Conservation (phyloP, 2,113 vertebrate species). For the Leptobrachium leishanense region DNA sequence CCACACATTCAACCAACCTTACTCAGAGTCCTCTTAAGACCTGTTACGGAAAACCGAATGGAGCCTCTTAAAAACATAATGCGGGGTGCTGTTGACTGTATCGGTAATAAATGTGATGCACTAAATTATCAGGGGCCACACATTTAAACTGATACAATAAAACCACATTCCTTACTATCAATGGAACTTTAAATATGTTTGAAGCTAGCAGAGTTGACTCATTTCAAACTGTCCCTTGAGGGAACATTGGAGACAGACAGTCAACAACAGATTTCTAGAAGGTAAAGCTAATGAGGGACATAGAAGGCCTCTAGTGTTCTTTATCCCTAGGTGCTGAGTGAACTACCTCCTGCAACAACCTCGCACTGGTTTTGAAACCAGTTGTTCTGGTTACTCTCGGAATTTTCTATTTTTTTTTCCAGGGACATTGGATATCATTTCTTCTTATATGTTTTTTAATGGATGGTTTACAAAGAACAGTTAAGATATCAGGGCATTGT, state of each 20-base stretch:
- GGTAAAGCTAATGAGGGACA: conserved; percentile 39
- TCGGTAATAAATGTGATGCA: conserved; percentile 35
- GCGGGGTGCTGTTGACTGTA: neutral
- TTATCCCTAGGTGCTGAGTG: conserved; percentile 33
- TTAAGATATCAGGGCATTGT: neutral
- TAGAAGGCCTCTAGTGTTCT: conserved; percentile 25
- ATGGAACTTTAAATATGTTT: conserved; percentile 36
- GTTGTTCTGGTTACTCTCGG: conserved; percentile 26
- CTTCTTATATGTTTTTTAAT: conserved; percentile 26
- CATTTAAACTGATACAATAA: conserved; percentile 40
- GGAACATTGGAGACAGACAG: conserved; percentile 43
- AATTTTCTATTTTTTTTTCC: conserved; percentile 12
- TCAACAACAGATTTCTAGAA: conserved; percentile 39
- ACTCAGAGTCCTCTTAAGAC: conserved; percentile 18
- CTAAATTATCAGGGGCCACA: conserved; percentile 31
- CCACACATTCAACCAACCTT: neutral
- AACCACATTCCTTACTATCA: conserved; percentile 31
- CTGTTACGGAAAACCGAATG: conserved; percentile 13
- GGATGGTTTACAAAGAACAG: neutral
- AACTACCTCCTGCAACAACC: conserved; percentile 7
- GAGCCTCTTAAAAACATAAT: conserved; percentile 11
- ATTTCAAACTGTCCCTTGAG: conserved; percentile 28
- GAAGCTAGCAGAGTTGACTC: conserved; percentile 29
- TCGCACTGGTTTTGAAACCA: conserved; percentile 1
- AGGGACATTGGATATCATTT: conserved; percentile 7